phyloP scores from a whole-genome alignment of 2,888 invertebrate species.

The Sarcophaga carnaria region DNA sequence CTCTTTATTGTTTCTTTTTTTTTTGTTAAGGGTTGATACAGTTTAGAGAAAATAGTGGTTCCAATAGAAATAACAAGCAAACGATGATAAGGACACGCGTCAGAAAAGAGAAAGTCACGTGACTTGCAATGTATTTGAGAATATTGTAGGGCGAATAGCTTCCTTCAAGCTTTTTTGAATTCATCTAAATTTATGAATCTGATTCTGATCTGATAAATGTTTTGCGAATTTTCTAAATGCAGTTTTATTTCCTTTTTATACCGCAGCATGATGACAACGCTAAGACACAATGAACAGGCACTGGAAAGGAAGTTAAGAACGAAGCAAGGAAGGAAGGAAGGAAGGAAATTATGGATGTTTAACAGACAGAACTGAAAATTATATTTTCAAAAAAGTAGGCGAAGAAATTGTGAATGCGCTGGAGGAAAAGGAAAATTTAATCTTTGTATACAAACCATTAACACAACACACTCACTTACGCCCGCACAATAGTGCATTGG shows the following conservation, averaged over 20 bases:
- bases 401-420: slow-evolving; percentile 58
- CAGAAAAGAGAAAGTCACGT: slow-evolving; percentile 61
- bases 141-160: neutral
- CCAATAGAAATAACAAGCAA: slow-evolving; percentile 30
- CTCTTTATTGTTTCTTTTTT: neutral
- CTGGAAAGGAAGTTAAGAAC: neutral
- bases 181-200: slow-evolving; percentile 40
- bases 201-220: slow-evolving; percentile 64
- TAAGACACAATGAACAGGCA: neutral
- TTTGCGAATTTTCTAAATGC: slow-evolving; percentile 61
- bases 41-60: slow-evolving; percentile 30
- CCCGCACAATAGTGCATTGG: neutral
- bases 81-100: slow-evolving; percentile 64
- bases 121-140: slow-evolving; percentile 36
- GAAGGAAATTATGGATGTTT: slow-evolving; percentile 62
- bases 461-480: slow-evolving; percentile 56
- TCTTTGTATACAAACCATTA: slow-evolving; percentile 63
- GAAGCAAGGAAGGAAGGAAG: slow-evolving; percentile 4
- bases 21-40: slow-evolving; percentile 9
- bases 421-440: slow-evolving; percentile 58
- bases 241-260: slow-evolving; percentile 24
- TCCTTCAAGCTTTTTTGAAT: neutral
- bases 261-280: neutral
- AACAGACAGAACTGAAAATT: slow-evolving; percentile 31
- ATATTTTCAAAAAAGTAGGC: slow-evolving; percentile 41